Base-by-base conservation (phyloP, 2,797 vertebrate species). In the Agapornis canus region DNA sequence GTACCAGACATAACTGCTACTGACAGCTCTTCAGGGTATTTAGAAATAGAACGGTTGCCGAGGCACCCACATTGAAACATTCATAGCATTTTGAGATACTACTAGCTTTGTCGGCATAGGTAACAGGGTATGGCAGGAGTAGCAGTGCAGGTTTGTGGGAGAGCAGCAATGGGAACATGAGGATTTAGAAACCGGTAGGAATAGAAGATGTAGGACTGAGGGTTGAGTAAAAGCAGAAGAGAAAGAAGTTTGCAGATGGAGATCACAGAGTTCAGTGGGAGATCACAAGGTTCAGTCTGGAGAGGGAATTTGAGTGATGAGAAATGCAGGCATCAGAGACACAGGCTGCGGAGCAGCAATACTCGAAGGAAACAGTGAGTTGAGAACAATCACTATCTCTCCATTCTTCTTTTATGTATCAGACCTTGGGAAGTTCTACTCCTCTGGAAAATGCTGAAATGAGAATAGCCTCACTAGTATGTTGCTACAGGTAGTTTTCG, bases 311-410 rank as follows among this genome's bases (percentile, higher is more conserved):
- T 37, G 22, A 68, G 72, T 37, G 37, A 54, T 59, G 54, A 37
- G 40, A 81, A 87, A 47, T 26, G 25, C 19, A 65, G 61, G 27
- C 10, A 39, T 61, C 47, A 27, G 60, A 68, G 35, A 65, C 0
- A 0, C 6, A 27, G 7, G 23, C 43, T 57, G 52, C 54, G 0
- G 5, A 47, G 25, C 20, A 47, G 49, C 22, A 66, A 32, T 11
- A 39, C 47, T 88, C 27, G 14, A 27, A 15, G 42, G 32, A 56
- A 64, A 39, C 14, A 57, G 12, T 5, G 40, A 49, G 15, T 22
- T 76, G 29, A 59, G 49, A 54, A 75, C 40, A 71, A 43, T 19
- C 35, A 17, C 49, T 23, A 17, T 61, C 54, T 71, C 37, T 40
- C 31, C 25, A 7, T 68, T 73, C 26, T 73, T 89, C 60, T 40